A percentile compares a stretch with the other conserved stretches of the same genome.
These are phyloP conservation scores for Myrmecobius fasciatus DNA, from an alignment of 2,113 vertebrate species.

Conservation along the genomic window DNA sequence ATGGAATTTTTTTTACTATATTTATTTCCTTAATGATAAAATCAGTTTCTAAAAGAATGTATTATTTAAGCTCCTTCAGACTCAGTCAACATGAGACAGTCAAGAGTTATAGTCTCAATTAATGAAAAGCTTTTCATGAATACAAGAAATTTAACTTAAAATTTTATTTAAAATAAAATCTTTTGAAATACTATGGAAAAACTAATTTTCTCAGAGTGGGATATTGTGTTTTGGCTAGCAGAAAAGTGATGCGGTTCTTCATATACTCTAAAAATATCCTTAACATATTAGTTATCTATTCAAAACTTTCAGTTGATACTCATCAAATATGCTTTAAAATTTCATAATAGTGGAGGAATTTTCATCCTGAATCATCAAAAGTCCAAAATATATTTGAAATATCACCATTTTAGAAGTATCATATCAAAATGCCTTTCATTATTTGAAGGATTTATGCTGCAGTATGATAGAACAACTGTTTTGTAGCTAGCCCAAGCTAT, in stretches of 20 bases:
- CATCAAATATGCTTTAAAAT: conserved; percentile 35
- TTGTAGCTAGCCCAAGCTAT: background rate
- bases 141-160: background rate
- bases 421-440: background rate
- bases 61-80: conserved; percentile 5
- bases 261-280: conserved; percentile 61
- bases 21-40: conserved; percentile 25
- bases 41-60: conserved; percentile 11
- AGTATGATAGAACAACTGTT: background rate
- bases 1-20: conserved; percentile 11
- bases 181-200: background rate
- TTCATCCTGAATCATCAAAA: background rate
- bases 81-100: background rate
- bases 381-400: background rate
- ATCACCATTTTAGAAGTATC: conserved; percentile 5
- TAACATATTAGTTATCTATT: background rate
- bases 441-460: conserved; percentile 11
- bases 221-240: conserved; percentile 64
- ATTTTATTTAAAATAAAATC: conserved; percentile 14
- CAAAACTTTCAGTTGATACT: background rate
- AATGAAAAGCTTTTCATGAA: conserved; percentile 19
- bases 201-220: conserved; percentile 65
- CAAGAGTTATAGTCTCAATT: background rate
- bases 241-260: conserved; percentile 67
- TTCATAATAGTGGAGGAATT: conserved; percentile 29